Conservation (phyloP, 1,140 invertebrate species). For the Lineus longissimus region DNA sequence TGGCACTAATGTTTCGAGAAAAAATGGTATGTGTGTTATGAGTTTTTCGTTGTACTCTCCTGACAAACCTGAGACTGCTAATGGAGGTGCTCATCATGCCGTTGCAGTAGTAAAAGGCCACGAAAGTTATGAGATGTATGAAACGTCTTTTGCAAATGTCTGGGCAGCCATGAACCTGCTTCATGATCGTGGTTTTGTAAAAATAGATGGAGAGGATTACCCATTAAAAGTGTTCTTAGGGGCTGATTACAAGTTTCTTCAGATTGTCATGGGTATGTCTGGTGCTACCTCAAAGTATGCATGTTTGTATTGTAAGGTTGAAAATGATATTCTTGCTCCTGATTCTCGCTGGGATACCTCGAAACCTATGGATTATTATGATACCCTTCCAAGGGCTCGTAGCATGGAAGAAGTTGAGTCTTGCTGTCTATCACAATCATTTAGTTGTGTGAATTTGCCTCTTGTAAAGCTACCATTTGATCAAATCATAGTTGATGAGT, state of each 20-base stretch:
- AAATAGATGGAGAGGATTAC: not conserved
- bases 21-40: not conserved
- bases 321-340: too few species aligned
- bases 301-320: conserved; percentile 2
- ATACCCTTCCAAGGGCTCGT: too few species aligned
- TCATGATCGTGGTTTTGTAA: not conserved
- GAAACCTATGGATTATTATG: too few species aligned
- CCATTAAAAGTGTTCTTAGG: not conserved
- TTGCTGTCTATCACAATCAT: too few species aligned
- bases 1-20: conserved; percentile 1
- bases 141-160: not conserved
- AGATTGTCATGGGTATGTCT: not conserved
- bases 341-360: too few species aligned
- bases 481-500: too few species aligned
- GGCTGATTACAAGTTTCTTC: conserved; percentile 4
- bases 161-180: not conserved
- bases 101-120: conserved; percentile 2
- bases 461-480: not conserved
- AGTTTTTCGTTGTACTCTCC: too few species aligned
- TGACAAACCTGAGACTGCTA: too few species aligned
- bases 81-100: not conserved
- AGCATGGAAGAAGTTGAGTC: too few species aligned
- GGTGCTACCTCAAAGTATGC: conserved; percentile 1
- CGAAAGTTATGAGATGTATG: conserved; percentile 5
- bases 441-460: not conserved